Percentiles rank a stretch among this genome's conserved stretches.
These are phyloP conservation scores for Sepiola atlantica DNA, from an alignment of 2,888 invertebrate species.

Conservation along the genomic window DNA sequence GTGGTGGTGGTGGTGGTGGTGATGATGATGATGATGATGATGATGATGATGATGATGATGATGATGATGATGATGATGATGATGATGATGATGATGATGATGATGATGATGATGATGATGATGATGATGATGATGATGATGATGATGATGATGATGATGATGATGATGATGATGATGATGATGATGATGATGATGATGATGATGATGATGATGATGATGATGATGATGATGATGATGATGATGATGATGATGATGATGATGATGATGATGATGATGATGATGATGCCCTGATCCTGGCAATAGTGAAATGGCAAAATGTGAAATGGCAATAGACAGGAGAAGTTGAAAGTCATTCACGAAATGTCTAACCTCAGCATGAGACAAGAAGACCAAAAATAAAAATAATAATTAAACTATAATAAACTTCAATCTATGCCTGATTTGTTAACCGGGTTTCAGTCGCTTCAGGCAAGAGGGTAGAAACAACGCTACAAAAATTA, in stretches of 20 bases:
- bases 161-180: background rate
- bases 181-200: conserved; percentile 37
- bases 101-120: background rate
- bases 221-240: conserved; percentile 42
- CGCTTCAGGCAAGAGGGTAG: no score
- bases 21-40: background rate
- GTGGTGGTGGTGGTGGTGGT: background rate
- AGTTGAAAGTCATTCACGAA: no score
- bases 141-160: conserved; percentile 32
- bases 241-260: conserved; percentile 44
- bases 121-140: no score
- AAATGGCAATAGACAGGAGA: no score
- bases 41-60: background rate
- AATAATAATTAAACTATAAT: no score
- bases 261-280: conserved; percentile 47
- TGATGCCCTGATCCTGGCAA: background rate
- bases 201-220: conserved; percentile 37
- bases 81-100: conserved; percentile 42
- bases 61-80: background rate
- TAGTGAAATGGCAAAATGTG: no score
- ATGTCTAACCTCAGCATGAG: no score
- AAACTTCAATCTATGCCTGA: no score
- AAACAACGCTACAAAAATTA: no score
- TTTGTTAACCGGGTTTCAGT: no score
- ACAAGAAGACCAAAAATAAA: no score